Evolutionary conservation across 2,888 invertebrate species (phyloP), one percentile per base, ranked within the genome.

Genomic region (Eilema sororculum): DNA sequence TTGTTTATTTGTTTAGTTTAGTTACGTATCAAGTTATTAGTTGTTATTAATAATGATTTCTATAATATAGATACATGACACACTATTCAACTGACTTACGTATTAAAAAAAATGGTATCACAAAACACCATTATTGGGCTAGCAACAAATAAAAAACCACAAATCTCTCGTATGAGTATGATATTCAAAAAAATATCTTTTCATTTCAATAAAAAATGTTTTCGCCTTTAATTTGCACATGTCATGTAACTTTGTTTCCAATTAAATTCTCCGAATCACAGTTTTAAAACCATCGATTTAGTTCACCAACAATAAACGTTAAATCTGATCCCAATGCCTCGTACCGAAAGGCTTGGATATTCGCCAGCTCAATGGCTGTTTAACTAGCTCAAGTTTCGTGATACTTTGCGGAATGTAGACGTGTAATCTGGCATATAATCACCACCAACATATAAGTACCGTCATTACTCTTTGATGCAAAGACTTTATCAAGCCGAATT

Each of bases 331-430:
- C 73, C 85, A 83, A 83, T 83, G 71, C 84, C 78, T 81, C 82
- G 74, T 77, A 84, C 82, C 74, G 78, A 73, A 69, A 76, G n/a
- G 71, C 63, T 73, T 90, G 90, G 90, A 89, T 72, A 75, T 68
- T 52, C 84, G 90, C 90, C 90, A 90, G 79, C 73, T 73, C 68
- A 73, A 69, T 77, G 68, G 77, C 73, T 71, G 80, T 84, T 85
- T 85, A 85, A 87, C 81, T 83, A 75, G 81, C 81, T 78, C 71
- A 71, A 71, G 76, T 81, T 75, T 74, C 78, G 79, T 79, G 82
- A 84, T 84, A 82, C 76, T 77, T 74, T 71, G 68, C 71, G 79
- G 84, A 84, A 83, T 84, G 78, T 76, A 75, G 73, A 76, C 65
- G 71, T 81, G 82, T 80, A 77, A 81, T 80, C 78, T 77, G 63